phyloP scores from a whole-genome alignment of 2,888 invertebrate genomes.

The Noctua comes region DNA sequence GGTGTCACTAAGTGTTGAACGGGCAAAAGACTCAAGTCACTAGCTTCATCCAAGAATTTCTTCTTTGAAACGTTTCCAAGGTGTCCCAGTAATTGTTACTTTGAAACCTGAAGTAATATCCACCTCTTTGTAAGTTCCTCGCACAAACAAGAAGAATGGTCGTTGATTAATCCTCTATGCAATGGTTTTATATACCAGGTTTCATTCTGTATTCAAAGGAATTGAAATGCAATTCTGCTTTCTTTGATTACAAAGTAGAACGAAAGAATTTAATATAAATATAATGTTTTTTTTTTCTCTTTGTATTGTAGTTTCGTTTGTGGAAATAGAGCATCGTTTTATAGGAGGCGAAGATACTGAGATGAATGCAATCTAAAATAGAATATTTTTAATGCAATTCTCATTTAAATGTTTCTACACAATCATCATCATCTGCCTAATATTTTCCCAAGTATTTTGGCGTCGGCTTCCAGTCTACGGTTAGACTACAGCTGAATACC shows the following conservation, averaged over 20 bases:
- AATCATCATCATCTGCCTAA: not conserved
- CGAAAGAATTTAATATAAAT: conserved; percentile 46
- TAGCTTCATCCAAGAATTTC: not conserved
- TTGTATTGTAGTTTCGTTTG: conserved; percentile 23
- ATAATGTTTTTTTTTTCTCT: not conserved
- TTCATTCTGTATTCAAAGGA: conserved; percentile 46
- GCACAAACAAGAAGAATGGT: conserved; percentile 45
- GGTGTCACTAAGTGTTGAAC: not conserved
- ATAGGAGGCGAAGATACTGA: not conserved
- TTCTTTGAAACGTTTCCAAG: conserved; percentile 27
- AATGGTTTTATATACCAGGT: conserved; percentile 28
- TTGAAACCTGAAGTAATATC: conserved; percentile 39
- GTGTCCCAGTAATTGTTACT: conserved; percentile 39
- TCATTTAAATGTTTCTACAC: not conserved
- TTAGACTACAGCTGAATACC: too few species aligned
- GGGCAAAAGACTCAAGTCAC: conserved; percentile 7
- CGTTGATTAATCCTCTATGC: conserved; percentile 38
- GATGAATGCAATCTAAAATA: not conserved
- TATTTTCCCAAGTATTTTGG: too few species aligned
- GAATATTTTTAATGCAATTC: not conserved
- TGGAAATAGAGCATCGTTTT: not conserved
- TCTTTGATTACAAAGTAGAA: conserved; percentile 51
- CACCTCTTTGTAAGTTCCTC: conserved; percentile 42
- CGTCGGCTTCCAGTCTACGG: too few species aligned
- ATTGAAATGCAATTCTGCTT: conserved; percentile 51